Evolutionary conservation across 2,888 invertebrate species (phyloP).

Genomic region (Aleiodes testaceus): DNA sequence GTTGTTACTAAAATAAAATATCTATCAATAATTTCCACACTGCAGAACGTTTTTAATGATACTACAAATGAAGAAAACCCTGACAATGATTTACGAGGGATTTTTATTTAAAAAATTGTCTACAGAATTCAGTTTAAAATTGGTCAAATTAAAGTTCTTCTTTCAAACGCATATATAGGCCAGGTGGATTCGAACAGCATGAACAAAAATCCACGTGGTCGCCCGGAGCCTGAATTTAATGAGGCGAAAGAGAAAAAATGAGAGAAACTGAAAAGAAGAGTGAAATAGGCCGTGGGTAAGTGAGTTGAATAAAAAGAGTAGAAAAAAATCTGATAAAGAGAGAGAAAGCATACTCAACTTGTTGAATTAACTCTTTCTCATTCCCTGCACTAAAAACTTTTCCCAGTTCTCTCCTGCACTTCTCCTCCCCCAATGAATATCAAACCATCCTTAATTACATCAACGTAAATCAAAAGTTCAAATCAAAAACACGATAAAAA

Average conservation of each 20-base stretch:
- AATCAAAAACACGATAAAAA: too few species aligned
- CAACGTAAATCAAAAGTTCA: conserved; percentile 19
- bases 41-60: too few species aligned
- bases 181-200: conserved; percentile 44
- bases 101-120: not conserved
- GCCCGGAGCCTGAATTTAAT: conserved; percentile 57
- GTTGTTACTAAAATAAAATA: too few species aligned
- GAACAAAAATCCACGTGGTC: conserved; percentile 53
- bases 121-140: not conserved
- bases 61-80: not conserved
- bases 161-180: conserved; percentile 18
- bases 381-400: conserved; percentile 19
- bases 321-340: conserved; percentile 25
- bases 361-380: conserved; percentile 51
- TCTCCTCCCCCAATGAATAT: not conserved
- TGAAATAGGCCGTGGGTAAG: conserved; percentile 35
- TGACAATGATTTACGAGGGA: not conserved
- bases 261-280: conserved; percentile 30
- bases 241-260: conserved; percentile 49
- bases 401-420: not conserved
- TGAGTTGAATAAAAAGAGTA: conserved; percentile 32
- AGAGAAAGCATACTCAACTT: conserved; percentile 48
- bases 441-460: conserved; percentile 41
- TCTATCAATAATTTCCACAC: too few species aligned
- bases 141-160: conserved; percentile 24